Evolutionary conservation across 1,140 invertebrate genomes (phyloP).

Genomic region (Asbolus verrucosus): DNA sequence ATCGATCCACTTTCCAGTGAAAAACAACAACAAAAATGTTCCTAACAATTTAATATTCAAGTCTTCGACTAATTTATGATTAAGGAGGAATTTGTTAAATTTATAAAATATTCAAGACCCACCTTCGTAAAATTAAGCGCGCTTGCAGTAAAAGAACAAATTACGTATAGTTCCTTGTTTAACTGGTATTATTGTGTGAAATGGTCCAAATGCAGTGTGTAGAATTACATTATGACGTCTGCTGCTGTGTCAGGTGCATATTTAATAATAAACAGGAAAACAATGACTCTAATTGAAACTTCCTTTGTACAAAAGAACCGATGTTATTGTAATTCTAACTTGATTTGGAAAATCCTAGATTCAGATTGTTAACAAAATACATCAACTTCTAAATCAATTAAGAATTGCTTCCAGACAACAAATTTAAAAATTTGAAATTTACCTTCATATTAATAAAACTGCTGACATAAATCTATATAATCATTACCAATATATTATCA

Average conservation of each 20-base stretch:
- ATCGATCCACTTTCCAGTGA: not conserved
- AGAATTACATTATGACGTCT: constrained; percentile 36
- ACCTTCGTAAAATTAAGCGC: not conserved
- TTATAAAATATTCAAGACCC: constrained; percentile 21
- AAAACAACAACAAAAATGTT: too few species aligned
- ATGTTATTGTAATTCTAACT: too few species aligned
- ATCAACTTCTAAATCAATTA: too few species aligned
- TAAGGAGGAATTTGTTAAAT: constrained; percentile 33
- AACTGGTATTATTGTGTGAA: constrained; percentile 6
- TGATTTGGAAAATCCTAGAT: too few species aligned
- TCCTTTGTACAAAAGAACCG: not conserved
- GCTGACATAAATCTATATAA: too few species aligned
- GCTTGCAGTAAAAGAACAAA: constrained; percentile 1
- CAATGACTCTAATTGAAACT: constrained; percentile 31
- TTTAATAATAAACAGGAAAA: constrained; percentile 37
- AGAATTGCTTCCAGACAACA: too few species aligned
- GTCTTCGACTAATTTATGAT: too few species aligned
- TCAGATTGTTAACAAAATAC: too few species aligned
- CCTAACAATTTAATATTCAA: too few species aligned
- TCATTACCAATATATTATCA: too few species aligned
- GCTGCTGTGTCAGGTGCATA: constrained; percentile 20
- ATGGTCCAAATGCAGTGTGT: constrained; percentile 8
- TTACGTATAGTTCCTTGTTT: constrained; percentile 16
- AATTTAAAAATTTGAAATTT: too few species aligned
- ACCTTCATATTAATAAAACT: too few species aligned